Base-by-base conservation (phyloP, 2,113 vertebrate genomes). In the Alexandromys fortis region DNA sequence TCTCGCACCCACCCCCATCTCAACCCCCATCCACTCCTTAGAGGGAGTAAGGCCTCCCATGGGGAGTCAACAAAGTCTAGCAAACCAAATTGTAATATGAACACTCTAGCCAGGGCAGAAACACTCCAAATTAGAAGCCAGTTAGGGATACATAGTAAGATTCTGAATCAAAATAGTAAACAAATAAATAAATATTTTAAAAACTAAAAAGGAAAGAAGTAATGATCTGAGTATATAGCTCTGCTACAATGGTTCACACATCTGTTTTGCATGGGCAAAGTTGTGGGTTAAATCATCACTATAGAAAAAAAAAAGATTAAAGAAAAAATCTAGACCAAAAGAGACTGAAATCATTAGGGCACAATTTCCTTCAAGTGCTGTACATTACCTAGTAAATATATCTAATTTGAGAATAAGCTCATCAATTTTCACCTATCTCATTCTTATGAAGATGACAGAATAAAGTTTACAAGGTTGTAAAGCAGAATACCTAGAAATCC, bases 391-490 rank as follows among this genome's bases (percentile, higher is more conserved):
- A 49, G 19, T 11, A 3, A 3, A 75, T 5, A 92, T 78, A 75
- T 45, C 3, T 89, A 12, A 85, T 38, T 87, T 11, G 65, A 91
- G 1, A 30, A 61, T 86, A 77, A 93, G 47, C 17, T 14, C 26
- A 67, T 35, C 21, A 58, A 35, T 47, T 81, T 7, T 52, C 9
- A 81, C 7, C 68, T 70, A 82, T 70, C 77, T 92, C 26, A 94
- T 47, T 47, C 12, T 45, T 82, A 94, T 96, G 96, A 73, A 35
- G 6, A 8, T 75, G 14, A 92, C 33, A 77, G 28, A 73, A 14
- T 91, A 24, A 96, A 96, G 49, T 87, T 79, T 30, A 65, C 70
- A 24, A 67, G 26, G 89, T 87, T 22, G 67, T 42, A 77, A 96
- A 65, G 75, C 1, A 63, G 4, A 68, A n/a, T 49, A 92, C 79